phyloP scores from a whole-genome alignment of 1,140 invertebrate species.

The Lordiphosa clarofinis region DNA sequence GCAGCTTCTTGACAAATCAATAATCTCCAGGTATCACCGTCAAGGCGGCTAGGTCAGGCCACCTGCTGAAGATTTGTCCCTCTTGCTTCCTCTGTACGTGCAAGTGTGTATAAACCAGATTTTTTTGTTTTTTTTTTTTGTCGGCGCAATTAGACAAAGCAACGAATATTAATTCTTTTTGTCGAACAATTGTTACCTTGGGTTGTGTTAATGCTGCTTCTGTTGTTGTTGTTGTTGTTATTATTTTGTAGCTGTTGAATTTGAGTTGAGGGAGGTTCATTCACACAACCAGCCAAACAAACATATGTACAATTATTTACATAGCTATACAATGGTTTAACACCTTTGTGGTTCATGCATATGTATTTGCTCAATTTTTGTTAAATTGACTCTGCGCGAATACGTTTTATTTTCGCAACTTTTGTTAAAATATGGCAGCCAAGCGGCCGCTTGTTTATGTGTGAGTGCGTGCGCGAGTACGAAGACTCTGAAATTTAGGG shows the following conservation, averaged over 20 bases:
- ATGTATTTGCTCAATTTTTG: constrained; percentile 19
- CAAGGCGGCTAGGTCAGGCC: constrained; percentile 5
- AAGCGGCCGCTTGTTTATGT: constrained; percentile 7
- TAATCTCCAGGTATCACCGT: constrained; percentile 38
- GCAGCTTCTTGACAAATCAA: constrained; percentile 67
- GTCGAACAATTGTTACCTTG: constrained; percentile 72
- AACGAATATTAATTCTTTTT: constrained; percentile 43
- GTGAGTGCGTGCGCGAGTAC: constrained; percentile 4
- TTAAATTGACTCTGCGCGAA: constrained; percentile 38
- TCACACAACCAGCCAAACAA: constrained; percentile 41
- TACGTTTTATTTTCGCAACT: constrained; percentile 68
- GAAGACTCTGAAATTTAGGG: constrained; percentile 1
- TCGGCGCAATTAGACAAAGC: constrained; percentile 48
- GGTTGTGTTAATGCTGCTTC: constrained; percentile 13
- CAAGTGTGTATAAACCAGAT: constrained; percentile 23
- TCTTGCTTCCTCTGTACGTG: background rate
- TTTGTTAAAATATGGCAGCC: constrained; percentile 49
- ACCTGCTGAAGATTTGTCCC: background rate
- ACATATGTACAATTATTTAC: constrained; percentile 8
- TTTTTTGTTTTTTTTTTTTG: constrained; percentile 12
- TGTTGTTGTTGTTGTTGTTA: constrained; percentile 10
- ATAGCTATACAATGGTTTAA: constrained; percentile 19
- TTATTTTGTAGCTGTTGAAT: constrained; percentile 8
- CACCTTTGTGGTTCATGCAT: constrained; percentile 43
- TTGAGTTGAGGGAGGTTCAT: constrained; percentile 71